Percentiles rank a stretch among this genome's conserved stretches.
Evolutionary conservation across 2,797 vertebrate species (phyloP).

Genomic region (Coregonus sp.): DNA sequence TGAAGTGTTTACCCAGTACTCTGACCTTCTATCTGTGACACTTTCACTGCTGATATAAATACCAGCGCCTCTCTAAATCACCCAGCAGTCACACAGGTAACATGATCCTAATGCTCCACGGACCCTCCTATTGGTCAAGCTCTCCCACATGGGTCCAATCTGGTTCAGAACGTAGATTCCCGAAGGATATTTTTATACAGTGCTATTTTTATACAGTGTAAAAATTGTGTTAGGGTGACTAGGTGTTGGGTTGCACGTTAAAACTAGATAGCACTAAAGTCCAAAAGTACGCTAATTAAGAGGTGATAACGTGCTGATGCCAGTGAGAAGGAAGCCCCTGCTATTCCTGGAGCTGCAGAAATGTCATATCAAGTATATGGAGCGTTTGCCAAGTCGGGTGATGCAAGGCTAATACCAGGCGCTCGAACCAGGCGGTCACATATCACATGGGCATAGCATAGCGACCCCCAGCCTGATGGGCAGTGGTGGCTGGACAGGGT

Average conservation of each 20-base stretch:
- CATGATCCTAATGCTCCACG: constrained; percentile 65
- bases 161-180: constrained; percentile 43
- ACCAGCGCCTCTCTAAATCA: constrained; percentile 50
- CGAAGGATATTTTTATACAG: constrained; percentile 71
- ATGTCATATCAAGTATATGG: not conserved
- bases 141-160: constrained; percentile 65
- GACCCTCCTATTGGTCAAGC: constrained; percentile 67
- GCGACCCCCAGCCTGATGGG: not conserved
- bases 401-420: not conserved
- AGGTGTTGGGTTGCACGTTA: constrained; percentile 50
- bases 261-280: constrained; percentile 74
- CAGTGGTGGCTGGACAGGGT: not conserved
- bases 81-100: constrained; percentile 72
- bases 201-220: constrained; percentile 68
- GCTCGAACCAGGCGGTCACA: no score
- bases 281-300: constrained; percentile 75
- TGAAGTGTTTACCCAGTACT: constrained; percentile 69
- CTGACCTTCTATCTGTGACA: constrained; percentile 71
- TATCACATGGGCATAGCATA: not conserved
- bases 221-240: constrained; percentile 58
- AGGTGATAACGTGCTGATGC: constrained; percentile 73
- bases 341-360: constrained; percentile 18
- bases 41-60: constrained; percentile 19
- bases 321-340: constrained; percentile 12
- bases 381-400: not conserved